Evolutionary conservation across 2,797 vertebrate species (phyloP), one percentile per base, ranked within the genome.

Genomic region (Sardinella longiceps): DNA sequence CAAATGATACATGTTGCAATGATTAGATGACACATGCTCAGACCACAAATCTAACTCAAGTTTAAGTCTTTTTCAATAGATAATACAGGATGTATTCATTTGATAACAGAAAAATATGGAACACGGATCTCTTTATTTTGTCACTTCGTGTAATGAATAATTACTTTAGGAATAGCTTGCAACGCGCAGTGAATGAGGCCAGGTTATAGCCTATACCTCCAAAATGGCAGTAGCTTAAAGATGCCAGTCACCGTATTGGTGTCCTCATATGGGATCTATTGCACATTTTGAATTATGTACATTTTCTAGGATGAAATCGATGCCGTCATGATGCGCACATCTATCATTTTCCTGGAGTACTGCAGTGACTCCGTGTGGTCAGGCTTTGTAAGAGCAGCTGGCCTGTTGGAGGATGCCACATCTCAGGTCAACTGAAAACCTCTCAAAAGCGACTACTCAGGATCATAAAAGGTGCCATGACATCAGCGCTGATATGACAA

Each of bases 331-430:
- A 70, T 37, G 14, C 15, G 6, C 70, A 12, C 37, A 77, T 77
- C 18, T 43, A 23, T 43, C 70, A 77, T 23, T 20, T 37, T 43
- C 70, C 33, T 5, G 18, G 70, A 43, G 20, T 39, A 39, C 70
- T 43, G 33, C 70, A 43, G 37, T 77, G 70, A 39, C 70, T 77
- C 70, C 70, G 7, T 43, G 70, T 77, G 70, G 70, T 14, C 33
- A n/a, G 5, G 70, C 23, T 77, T 23, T 77, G 70, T 77, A 77
- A 77, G 43, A 23, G 37, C 70, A 37, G 12, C 33, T 74, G 14
- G 20, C 5, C 66, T 33, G 63, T 2, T 33, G 12, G 30, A 30
- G 4, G 10, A 5, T 14, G n/a, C 2, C 18, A 70, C 30, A 12
- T 33, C 28, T 33, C 30, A 33, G 63, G 30, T 70, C 15, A 70